Conservation (phyloP, 2,113 vertebrate species). For the Ammodytes marinus region DNA sequence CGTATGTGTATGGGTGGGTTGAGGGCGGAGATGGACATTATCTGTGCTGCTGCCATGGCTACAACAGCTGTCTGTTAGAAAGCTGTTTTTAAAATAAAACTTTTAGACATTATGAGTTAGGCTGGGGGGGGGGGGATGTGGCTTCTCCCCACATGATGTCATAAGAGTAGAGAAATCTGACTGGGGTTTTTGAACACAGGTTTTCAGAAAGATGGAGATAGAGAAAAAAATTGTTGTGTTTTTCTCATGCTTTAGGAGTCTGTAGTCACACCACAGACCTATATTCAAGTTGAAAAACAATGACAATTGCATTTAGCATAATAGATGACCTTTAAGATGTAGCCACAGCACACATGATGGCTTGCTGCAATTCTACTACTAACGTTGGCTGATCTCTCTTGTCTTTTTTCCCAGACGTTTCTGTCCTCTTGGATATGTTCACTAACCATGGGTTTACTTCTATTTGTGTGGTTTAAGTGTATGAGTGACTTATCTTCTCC, state of each 20-base stretch:
- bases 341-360: neutral
- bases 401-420: conserved; percentile 18
- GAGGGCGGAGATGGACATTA: neutral
- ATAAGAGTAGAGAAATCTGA: no score
- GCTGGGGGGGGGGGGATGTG: no score
- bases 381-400: conserved; percentile 12
- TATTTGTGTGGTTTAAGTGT: neutral
- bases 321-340: neutral
- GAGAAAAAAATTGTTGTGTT: no score
- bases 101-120: neutral
- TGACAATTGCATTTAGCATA: no score
- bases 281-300: no score
- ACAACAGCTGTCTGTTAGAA: neutral
- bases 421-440: neutral
- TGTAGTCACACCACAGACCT: no score
- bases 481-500: neutral
- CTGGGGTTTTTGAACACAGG: neutral
- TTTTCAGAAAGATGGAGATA: no score
- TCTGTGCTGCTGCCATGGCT: conserved; percentile 1
- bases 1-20: neutral
- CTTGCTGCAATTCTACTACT: neutral
- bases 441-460: neutral
- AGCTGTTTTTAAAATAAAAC: neutral
- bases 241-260: no score
- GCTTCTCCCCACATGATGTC: no score